Evolutionary conservation across 2,888 invertebrate species (phyloP).

Genomic region (Harpagoxenus sublaevis): DNA sequence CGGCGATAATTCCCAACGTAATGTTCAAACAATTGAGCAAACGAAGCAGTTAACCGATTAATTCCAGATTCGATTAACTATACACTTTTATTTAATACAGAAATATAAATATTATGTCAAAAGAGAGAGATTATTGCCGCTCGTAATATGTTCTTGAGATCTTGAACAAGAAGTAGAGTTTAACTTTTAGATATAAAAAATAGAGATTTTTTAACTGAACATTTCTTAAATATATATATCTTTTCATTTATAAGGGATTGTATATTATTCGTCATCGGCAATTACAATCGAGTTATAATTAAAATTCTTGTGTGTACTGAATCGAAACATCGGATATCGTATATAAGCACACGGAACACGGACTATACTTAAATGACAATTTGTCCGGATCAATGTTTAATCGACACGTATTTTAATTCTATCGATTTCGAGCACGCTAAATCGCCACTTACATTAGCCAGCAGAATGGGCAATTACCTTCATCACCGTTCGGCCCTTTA

Average conservation of each 20-base stretch:
- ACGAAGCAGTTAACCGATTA: neutral
- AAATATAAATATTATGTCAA: neutral
- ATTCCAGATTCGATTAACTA: neutral
- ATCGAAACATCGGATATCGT: slow-evolving; percentile 52
- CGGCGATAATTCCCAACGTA: neutral
- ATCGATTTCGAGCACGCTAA: slow-evolving; percentile 68
- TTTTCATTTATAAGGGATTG: neutral
- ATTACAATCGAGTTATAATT: slow-evolving; percentile 46
- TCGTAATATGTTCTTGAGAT: neutral
- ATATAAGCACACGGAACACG: slow-evolving; percentile 54
- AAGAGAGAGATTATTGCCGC: neutral
- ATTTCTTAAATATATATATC: neutral
- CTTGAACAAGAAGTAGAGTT: neutral
- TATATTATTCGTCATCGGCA: neutral
- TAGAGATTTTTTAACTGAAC: neutral
- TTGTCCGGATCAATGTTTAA: slow-evolving; percentile 65
- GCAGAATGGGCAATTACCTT: slow-evolving; percentile 69
- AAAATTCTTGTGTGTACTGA: slow-evolving; percentile 4
- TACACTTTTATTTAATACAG: slow-evolving; percentile 1
- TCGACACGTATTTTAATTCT: slow-evolving; percentile 73
- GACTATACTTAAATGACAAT: slow-evolving; percentile 72
- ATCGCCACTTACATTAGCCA: slow-evolving; percentile 72
- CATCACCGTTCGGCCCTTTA: slow-evolving; percentile 66
- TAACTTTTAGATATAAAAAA: neutral
- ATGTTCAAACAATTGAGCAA: slow-evolving; percentile 2